Evolutionary conservation across 2,797 vertebrate genomes (phyloP).

Genomic region (Tragopan temminckii): DNA sequence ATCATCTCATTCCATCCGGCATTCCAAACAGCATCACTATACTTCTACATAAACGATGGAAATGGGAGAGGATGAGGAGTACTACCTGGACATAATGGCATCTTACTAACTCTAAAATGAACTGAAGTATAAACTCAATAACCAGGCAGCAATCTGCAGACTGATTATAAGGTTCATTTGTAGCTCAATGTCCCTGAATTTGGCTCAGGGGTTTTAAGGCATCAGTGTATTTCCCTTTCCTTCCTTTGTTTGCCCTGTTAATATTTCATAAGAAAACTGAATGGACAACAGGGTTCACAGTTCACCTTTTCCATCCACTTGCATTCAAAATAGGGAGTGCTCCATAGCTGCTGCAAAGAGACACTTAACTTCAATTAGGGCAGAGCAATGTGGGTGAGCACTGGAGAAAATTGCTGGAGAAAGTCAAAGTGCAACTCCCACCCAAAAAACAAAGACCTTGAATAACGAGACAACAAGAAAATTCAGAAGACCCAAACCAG

Average conservation of each 20-base stretch:
- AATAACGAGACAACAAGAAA: neutral
- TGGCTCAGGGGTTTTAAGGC: neutral
- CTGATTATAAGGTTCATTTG: neutral
- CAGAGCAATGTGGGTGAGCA: neutral
- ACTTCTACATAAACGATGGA: neutral
- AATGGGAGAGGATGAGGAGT: neutral
- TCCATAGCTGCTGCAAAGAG: neutral
- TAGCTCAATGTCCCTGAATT: neutral
- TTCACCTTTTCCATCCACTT: neutral
- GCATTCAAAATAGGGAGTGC: neutral
- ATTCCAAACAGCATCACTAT: neutral
- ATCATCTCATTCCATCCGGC: neutral
- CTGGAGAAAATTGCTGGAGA: neutral
- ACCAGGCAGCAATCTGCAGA: neutral
- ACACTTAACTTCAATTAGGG: constrained; percentile 19
- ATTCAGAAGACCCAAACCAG: neutral
- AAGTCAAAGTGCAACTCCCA: constrained; percentile 1
- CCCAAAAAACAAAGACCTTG: neutral
- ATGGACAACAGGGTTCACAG: neutral
- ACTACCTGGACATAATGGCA: neutral
- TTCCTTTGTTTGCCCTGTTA: neutral
- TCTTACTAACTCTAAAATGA: accelerated
- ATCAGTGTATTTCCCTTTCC: neutral
- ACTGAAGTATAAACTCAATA: neutral
- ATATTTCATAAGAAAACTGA: neutral